Evolutionary conservation across 2,113 vertebrate species (phyloP).

Genomic region (Peromyscus polionotus): DNA sequence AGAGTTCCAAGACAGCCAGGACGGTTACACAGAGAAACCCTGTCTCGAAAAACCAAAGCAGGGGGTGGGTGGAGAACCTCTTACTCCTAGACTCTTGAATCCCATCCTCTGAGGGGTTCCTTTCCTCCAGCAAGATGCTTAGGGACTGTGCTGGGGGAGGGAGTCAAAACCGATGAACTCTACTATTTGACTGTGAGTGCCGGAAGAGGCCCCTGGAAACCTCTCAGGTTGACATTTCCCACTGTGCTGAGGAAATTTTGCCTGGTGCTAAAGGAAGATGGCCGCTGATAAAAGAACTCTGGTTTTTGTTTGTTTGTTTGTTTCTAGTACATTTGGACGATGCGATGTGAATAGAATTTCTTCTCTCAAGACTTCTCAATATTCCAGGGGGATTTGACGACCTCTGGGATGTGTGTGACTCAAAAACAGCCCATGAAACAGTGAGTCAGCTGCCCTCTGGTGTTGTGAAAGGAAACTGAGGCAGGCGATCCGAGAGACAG

Average conservation of each 20-base stretch:
- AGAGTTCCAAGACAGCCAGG: no score
- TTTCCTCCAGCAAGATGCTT: background rate
- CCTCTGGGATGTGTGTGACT: background rate
- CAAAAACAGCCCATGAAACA: background rate
- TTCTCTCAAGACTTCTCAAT: background rate
- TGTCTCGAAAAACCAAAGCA: no score
- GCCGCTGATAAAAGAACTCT: background rate
- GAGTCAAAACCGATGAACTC: background rate
- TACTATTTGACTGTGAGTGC: background rate
- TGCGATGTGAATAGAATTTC: background rate
- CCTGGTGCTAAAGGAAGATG: background rate
- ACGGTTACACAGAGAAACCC: no score
- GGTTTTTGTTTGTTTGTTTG: background rate
- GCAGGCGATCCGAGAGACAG: background rate
- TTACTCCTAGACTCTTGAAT: background rate
- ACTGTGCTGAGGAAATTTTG: background rate
- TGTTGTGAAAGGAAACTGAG: slow-evolving; percentile 12
- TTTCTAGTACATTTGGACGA: slow-evolving; percentile 36
- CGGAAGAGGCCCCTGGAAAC: background rate
- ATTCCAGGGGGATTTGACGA: background rate
- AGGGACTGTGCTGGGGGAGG: background rate
- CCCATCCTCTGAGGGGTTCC: background rate
- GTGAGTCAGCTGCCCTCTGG: background rate
- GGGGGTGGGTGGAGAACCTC: background rate
- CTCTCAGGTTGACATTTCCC: background rate